Base-by-base conservation (phyloP, 2,888 invertebrate genomes). In the Nomada goodeniana region DNA sequence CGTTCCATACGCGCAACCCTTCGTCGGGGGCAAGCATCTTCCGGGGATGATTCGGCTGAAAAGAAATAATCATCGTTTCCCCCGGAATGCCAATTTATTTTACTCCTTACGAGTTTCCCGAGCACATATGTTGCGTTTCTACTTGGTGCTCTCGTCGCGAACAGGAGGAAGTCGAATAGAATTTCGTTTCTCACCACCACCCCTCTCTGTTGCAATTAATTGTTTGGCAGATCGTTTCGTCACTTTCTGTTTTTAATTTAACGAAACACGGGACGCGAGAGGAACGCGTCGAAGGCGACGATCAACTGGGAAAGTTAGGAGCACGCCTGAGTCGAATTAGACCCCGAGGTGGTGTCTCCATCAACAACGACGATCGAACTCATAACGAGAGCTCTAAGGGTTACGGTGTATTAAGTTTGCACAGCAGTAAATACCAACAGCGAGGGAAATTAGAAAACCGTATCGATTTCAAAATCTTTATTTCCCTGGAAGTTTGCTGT, bases 381-480 rank as follows among this genome's bases (percentile, higher is more conserved):
- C 63, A 55, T 72, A 77, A 86, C 69, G 68, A 78, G 64, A 63
- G 44, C 15, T 55, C 11, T 13, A 60, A 52, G 74, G 68, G 69
- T 52, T 80, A 65, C 70, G 63, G 82, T 89, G 88, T 89, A 91
- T 91, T 89, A 89, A 87, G 90, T 91, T 91, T 91, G 72, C 89
- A 69, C 73, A 86, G 89, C 87, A 87, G 84, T 91, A 91, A 90
- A 89, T 79, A 82, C 76, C 67, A 75, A 76, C 65, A 53, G 57
- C 69, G 64, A 77, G 23, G 67, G 26, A 74, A 67, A 88, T 88
- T 85, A 68, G 59, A 76, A 77, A 61, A 81, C 36, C 36, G 57
- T 74, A 70, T 77, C 65, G 63, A 69, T 59, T 74, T 68, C n/a
- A 67, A 81, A 77, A 74, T 61, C 47, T 15, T 50, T 20, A 11